Conservation (phyloP, 2,888 invertebrate genomes). For the Calephelis perditalis region DNA sequence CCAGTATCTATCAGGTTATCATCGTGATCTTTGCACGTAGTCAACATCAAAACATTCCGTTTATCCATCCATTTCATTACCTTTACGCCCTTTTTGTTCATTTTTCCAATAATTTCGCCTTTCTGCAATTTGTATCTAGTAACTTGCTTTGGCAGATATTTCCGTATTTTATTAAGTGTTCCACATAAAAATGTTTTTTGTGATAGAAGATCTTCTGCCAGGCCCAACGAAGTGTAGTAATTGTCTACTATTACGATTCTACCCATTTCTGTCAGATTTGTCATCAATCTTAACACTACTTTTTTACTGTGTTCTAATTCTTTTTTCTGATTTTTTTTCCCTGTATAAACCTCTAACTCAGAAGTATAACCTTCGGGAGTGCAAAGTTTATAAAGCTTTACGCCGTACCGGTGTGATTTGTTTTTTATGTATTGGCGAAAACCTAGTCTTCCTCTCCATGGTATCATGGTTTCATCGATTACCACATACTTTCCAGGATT, state of each 20-base stretch:
- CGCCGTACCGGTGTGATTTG: conserved; percentile 23
- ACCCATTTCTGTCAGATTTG: conserved; percentile 18
- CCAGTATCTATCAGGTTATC: conserved; percentile 28
- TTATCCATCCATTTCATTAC: conserved; percentile 34
- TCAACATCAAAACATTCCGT: conserved; percentile 31
- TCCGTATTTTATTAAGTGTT: conserved; percentile 18
- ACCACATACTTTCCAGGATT: conserved; percentile 23
- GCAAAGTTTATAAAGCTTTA: conserved; percentile 24
- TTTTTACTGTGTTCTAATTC: conserved; percentile 24
- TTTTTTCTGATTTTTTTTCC: conserved; percentile 5
- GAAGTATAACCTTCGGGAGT: conserved; percentile 24
- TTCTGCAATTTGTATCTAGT: conserved; percentile 5
- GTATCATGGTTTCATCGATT: conserved; percentile 20
- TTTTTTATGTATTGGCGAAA: conserved; percentile 40
- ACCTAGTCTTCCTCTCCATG: conserved; percentile 28
- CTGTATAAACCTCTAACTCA: conserved; percentile 14
- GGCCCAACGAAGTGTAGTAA: conserved; percentile 20
- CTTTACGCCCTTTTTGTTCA: conserved; percentile 22
- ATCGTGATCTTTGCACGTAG: conserved; percentile 33
- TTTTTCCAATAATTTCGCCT: conserved; percentile 21
- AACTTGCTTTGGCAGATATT: conserved; percentile 19
- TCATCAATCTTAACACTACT: conserved; percentile 27
- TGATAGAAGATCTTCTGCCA: conserved; percentile 21
- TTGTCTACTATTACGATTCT: conserved; percentile 24
- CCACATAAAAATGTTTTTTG: conserved; percentile 24